phyloP scores from a whole-genome alignment of 2,113 vertebrate genomes.

The Syrmaticus mikado region DNA sequence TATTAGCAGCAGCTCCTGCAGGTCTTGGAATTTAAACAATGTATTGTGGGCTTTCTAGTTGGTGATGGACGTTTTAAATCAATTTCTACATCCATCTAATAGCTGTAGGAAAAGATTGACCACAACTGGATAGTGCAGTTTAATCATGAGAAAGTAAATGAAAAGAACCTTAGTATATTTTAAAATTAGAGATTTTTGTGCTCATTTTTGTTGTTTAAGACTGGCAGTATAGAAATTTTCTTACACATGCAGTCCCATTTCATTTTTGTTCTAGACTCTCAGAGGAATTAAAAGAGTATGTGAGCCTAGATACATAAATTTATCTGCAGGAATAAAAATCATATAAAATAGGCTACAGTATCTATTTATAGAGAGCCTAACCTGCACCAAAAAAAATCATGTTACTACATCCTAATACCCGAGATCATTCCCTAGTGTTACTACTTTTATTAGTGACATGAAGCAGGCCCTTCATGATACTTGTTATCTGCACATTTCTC shows the following conservation, averaged over 20 bases:
- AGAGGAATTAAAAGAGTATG: not conserved
- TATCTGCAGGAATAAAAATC: not conserved
- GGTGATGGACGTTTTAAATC: not conserved
- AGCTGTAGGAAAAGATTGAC: not conserved
- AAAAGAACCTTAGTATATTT: not conserved
- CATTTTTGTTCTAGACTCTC: not conserved
- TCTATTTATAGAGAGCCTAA: not conserved
- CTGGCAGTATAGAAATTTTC: not conserved
- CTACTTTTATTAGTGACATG: not conserved
- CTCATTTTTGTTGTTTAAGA: not conserved
- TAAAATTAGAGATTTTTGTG: not conserved
- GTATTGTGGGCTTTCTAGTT: not conserved
- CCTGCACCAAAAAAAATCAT: not conserved
- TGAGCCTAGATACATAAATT: not conserved
- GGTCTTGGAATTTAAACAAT: not conserved
- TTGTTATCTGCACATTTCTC: not conserved
- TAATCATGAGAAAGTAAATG: not conserved
- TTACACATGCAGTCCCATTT: not conserved
- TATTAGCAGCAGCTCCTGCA: not conserved
- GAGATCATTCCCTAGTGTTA: not conserved
- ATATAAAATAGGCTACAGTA: not conserved
- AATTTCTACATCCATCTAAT: not conserved
- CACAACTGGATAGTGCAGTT: not conserved
- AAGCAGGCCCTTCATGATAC: slow-evolving; percentile 20
- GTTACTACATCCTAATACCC: not conserved